phyloP scores from a whole-genome alignment of 2,113 vertebrate genomes.

The Notarius lentiginosus region DNA sequence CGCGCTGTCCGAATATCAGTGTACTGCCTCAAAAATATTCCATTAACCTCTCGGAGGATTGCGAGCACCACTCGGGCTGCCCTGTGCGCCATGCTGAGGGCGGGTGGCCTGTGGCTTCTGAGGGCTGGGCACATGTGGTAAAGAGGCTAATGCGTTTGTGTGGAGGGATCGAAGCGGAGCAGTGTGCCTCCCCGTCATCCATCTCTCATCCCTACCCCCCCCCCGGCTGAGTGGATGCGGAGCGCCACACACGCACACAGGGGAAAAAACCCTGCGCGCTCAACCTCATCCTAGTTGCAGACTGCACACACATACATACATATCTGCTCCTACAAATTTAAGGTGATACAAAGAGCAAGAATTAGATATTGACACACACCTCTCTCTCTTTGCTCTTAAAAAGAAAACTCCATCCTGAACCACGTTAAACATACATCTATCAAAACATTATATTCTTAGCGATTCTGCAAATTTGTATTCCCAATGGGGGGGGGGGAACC shows the following conservation, averaged over 20 bases:
- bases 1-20: neutral
- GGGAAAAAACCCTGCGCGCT: neutral
- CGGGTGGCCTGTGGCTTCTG: constrained; percentile 20
- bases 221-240: constrained; percentile 48
- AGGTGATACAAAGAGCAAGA: neutral
- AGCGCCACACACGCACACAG: constrained; percentile 48
- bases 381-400: neutral
- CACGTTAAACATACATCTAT: neutral
- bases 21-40: constrained; percentile 24
- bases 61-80: constrained; percentile 4
- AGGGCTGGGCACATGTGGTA: constrained; percentile 34
- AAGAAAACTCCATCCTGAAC: neutral
- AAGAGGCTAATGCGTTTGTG: constrained; percentile 45
- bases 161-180: constrained; percentile 44
- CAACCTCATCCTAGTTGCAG: constrained; percentile 22
- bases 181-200: constrained; percentile 50
- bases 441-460: neutral
- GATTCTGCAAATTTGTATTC: neutral
- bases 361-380: neutral
- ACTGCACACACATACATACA: constrained; percentile 42
- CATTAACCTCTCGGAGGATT: constrained; percentile 28
- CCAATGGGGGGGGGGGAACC: neutral
- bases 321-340: neutral
- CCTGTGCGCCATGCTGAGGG: constrained; percentile 21
- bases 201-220: constrained; percentile 56